These are phyloP conservation scores for Promerops cafer DNA, from an alignment of 2,113 vertebrate genomes.

Conservation along the genomic window DNA sequence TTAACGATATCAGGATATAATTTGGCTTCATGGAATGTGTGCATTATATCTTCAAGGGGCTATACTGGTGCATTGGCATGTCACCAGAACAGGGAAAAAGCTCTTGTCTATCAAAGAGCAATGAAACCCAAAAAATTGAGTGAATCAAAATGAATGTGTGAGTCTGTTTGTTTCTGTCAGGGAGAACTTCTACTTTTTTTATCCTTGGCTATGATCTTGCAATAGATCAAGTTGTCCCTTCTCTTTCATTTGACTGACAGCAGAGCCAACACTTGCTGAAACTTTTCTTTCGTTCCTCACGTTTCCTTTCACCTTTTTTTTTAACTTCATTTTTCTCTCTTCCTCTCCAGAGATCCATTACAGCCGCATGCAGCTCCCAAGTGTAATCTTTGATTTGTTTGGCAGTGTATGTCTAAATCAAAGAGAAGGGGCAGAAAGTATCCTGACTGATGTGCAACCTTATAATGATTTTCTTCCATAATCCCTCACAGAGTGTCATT, in stretches of 20 bases:
- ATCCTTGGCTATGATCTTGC: background rate
- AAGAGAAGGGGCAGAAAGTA: slow-evolving; percentile 2
- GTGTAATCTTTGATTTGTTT: slow-evolving; percentile 35
- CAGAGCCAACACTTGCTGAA: background rate
- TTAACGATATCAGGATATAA: background rate
- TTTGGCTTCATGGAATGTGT: background rate
- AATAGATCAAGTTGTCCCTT: slow-evolving; percentile 5
- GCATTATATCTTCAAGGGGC: background rate
- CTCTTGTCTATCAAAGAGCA: background rate
- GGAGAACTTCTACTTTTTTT: background rate
- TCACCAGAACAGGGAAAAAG: background rate
- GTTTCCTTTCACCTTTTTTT: background rate
- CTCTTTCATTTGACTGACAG: slow-evolving; percentile 23
- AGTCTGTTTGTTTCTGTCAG: background rate
- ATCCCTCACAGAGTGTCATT: background rate
- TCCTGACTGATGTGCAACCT: background rate
- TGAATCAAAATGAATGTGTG: background rate
- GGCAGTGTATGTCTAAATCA: slow-evolving; percentile 14
- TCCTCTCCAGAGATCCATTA: slow-evolving; percentile 27
- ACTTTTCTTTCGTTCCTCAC: background rate
- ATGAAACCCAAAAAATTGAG: background rate
- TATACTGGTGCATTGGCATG: background rate
- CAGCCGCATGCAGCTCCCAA: background rate
- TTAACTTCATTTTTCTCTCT: slow-evolving; percentile 12
- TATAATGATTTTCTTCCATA: slow-evolving; percentile 8